Evolutionary conservation across 2,797 vertebrate genomes (phyloP), one percentile per base, ranked within the genome.

Genomic region (Rhinichthys osculus): DNA sequence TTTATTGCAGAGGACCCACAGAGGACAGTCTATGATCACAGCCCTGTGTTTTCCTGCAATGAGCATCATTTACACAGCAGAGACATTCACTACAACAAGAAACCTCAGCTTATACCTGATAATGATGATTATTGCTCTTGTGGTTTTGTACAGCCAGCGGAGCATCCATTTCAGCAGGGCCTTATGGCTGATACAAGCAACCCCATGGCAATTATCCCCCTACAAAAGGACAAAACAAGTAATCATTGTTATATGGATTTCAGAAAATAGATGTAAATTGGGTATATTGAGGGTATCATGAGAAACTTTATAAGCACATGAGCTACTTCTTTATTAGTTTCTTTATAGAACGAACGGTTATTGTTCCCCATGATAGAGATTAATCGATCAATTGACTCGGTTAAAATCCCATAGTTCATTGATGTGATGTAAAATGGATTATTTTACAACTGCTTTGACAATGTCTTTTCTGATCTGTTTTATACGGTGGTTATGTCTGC

Each of bases 81-180:
- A 74, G 70, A 64, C 70, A 35, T 21, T 73, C 27, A 6, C 81
- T 50, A 9, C 27, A 83, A n/a, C 14, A 38, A 40, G 66, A 70
- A 47, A 33, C 30, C 40, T 35, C 13, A 23, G 11, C 70, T 83
- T 64, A 74, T 35, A 64, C 14, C 70, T 19, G 54, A n/a, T 83
- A 33, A 74, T 83, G 40, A 74, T 9, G 44, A 35, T 74, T 50
- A 74, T 83, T 83, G 81, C 81, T 83, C 30, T 74, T 74, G 81
- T 74, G 81, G 4, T 74, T 64, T 64, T 35, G 33, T n/a, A 10
- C 70, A 35, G 70, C 21, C n/a, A 64, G 35, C 1, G n/a, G 38
- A 27, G 21, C 52, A 71, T 81, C 17, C 9, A 33, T 72, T 82
- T 82, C 16, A 33, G 2, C 80, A 54, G 35, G 35, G 16, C 23